Percentiles rank a stretch among this genome's conserved stretches.
Evolutionary conservation across 2,888 invertebrate genomes (phyloP).

Genomic region (Chymomyza amoena): DNA sequence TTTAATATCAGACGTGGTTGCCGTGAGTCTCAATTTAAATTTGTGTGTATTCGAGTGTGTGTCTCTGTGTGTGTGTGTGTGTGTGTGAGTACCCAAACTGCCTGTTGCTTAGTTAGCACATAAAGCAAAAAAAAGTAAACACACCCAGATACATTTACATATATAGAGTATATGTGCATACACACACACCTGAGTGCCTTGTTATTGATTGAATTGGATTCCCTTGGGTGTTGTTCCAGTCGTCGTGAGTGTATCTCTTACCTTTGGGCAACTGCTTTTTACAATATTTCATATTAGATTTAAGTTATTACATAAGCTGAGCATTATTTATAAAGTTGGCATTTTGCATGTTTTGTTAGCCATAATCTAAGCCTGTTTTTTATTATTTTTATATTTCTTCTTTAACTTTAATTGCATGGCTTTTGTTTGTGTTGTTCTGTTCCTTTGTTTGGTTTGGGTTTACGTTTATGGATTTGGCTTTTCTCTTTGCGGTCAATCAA

Average conservation of each 20-base stretch:
- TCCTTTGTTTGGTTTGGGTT: not conserved
- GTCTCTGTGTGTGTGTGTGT: not conserved
- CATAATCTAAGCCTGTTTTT: slow-evolving; percentile 4
- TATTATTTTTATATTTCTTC: slow-evolving; percentile 18
- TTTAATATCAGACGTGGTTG: slow-evolving; percentile 26
- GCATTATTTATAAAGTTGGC: slow-evolving; percentile 24
- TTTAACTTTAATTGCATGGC: slow-evolving; percentile 42
- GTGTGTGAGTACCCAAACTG: slow-evolving; percentile 13
- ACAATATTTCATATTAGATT: slow-evolving; percentile 33
- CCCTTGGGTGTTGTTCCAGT: not conserved
- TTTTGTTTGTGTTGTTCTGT: slow-evolving; percentile 27
- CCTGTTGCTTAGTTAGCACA: not conserved
- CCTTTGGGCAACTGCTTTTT: slow-evolving; percentile 19
- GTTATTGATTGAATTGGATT: slow-evolving; percentile 1
- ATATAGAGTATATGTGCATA: not conserved
- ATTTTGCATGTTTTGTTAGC: slow-evolving; percentile 1
- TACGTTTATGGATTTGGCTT: slow-evolving; percentile 9
- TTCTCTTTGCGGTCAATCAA: not conserved
- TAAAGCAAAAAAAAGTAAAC: too few relatives aligned
- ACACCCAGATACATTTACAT: too few relatives aligned
- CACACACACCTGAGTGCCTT: slow-evolving; percentile 14
- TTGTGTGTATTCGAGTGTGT: not conserved
- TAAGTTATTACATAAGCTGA: slow-evolving; percentile 34
- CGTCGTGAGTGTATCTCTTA: not conserved
- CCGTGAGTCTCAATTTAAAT: not conserved